A percentile compares a stretch with the other conserved stretches of the same genome.
phyloP scores from a whole-genome alignment of 2,113 vertebrate genomes.

The Lipophrys pholis region DNA sequence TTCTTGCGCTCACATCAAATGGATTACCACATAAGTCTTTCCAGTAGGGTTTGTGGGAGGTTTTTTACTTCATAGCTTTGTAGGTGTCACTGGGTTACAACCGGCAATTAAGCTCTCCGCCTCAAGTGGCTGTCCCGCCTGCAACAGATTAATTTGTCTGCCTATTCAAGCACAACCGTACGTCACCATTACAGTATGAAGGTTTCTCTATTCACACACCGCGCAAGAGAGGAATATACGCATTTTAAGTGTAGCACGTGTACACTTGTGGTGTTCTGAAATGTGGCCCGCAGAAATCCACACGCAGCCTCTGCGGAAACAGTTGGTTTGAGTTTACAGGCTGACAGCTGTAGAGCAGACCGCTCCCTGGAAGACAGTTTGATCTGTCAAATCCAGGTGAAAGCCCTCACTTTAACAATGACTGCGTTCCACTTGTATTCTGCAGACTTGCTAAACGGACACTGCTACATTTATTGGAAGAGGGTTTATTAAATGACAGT shows the following conservation, averaged over 20 bases:
- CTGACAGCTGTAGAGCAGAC: background rate
- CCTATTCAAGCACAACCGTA: background rate
- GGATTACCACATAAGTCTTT: constrained; percentile 2
- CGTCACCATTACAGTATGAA: background rate
- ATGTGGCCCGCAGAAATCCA: background rate
- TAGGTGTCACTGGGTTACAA: constrained; percentile 37
- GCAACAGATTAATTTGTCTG: constrained; percentile 29
- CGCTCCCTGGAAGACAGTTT: background rate
- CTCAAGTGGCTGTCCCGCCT: constrained; percentile 1
- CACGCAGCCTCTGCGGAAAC: background rate
- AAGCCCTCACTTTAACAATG: background rate
- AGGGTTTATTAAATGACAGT: too few species aligned
- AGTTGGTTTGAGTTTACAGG: constrained; percentile 2
- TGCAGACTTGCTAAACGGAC: background rate
- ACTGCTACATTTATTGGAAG: background rate
- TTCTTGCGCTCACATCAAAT: background rate
- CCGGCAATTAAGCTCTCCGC: constrained; percentile 39
- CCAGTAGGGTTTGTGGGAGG: constrained; percentile 10
- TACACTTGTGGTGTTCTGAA: background rate
- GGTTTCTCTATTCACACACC: background rate
- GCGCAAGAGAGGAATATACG: background rate
- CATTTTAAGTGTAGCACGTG: background rate
- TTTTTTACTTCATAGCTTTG: constrained; percentile 5
- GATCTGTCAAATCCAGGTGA: background rate
- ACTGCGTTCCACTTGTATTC: background rate